Evolutionary conservation across 2,888 invertebrate species (phyloP), one percentile per base, ranked within the genome.

Genomic region (Petrolisthes manimaculis): DNA sequence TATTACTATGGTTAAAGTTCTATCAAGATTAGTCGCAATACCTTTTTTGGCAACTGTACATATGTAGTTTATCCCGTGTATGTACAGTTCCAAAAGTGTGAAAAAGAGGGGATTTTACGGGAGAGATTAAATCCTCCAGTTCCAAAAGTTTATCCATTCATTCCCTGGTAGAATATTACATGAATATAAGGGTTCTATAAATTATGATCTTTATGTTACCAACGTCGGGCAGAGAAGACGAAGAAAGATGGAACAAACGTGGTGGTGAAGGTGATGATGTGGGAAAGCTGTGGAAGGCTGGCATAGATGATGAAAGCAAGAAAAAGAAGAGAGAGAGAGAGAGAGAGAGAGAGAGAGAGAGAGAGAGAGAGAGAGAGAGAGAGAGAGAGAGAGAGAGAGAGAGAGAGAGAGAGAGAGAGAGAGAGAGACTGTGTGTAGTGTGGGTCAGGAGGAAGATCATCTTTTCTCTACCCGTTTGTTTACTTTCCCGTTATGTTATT

Each of bases 401-500:
- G 8, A 51, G n/a, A 61, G 56, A 53, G 81, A 61, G 61, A 53
- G 80, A 18, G 80, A 14, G 24, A 56, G 55, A 56, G 80, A 8
- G 37, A 18, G 69, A 14, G 83, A 55, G 12, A 54, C 18, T 14
- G 71, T 61, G 9, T 18, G 83, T 74, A 55, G 55, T n/a, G 80
- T 80, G 18, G 8, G 24, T 18, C 55, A 55, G 55, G 80, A 56
- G 80, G 21, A 56, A 80, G 21, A 80, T 80, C 80, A 61, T 61
- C 61, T 61, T 61, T 18, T 55, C 56, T 54, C 80, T 55, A 56
- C 80, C 37, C 6, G 80, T 80, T 80, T 80, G 80, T 80, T 80
- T 80, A 80, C 80, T 51, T 80, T 80, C 54, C 80, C 14, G 55
- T 80, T 80, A 54, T 80, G 80, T 80, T 80, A 80, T 80, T 80